Base-by-base conservation (phyloP, 1,140 invertebrate genomes). In the Conus ventricosus region DNA sequence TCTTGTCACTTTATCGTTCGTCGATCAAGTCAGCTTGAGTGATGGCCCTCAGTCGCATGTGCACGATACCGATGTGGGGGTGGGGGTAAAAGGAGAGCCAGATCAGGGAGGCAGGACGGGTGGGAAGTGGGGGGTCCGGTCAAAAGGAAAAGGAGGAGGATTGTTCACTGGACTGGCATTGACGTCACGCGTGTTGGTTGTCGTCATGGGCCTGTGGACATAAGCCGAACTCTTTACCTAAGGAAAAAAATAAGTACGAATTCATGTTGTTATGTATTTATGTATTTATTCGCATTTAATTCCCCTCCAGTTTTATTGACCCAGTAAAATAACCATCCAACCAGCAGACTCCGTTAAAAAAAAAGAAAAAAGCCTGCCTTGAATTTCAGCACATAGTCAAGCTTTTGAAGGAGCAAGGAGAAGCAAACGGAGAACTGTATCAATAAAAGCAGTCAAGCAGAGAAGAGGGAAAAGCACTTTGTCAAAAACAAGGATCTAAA, bases 121-220 rank as follows among this genome's bases (percentile, higher is more conserved):
- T 7, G 82, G 82, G 54, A 13, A 15, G 23, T 4, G 15, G 82
- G 20, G 11, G 23, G 82, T 10, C 25, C 23, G 27, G 27, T 80
- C 78, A 80, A n/a, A 71, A 71, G 67, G 67, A 71, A 71, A n/a
- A 20, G 39, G 6, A 71, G 67, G 67, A 71, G 67, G 17, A 83
- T 83, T 39, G n/a, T 83, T 11, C 13, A 20, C 15, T 55, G 55
- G 81, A 15, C 53, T 63, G 54, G 82, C 55, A 53, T 84, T 84
- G 82, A 84, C 82, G 82, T 84, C 82, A 84, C 10, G 23, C 54
- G 23, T 20, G 55, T 39, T 7, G 82, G 4, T 39, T 84, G 82
- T 84, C 17, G 82, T 84, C 82, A 84, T 27, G 82, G 55, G 55
- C 82, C 57, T 67, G n/a, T 84, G 82, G 82, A 84, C 82, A 23